phyloP scores from a whole-genome alignment of 37 sponge, comb jelly and placozoan species.

The Petrosia ficiformis region DNA sequence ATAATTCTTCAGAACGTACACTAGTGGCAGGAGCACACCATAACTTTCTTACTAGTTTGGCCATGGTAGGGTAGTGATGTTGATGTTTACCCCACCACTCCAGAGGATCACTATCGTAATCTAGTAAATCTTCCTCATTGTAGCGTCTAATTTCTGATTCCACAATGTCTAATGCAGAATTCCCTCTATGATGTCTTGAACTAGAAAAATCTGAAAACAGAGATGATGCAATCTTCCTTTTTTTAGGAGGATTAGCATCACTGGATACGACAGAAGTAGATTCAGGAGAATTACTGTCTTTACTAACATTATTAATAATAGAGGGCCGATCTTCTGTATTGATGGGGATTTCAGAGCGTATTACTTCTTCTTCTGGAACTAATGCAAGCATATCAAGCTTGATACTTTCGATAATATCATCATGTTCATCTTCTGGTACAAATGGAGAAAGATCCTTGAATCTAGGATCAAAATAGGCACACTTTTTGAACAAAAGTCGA shows the following conservation, averaged over 20 bases:
- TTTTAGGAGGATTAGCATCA: not conserved
- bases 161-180: not conserved
- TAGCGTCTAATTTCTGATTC: not conserved
- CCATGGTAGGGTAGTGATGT: not conserved
- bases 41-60: slow-evolving; percentile 10
- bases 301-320: too few relatives aligned
- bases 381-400: not conserved
- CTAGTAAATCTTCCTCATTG: not conserved
- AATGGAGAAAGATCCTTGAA: slow-evolving; percentile 14
- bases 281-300: not conserved
- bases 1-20: slow-evolving; percentile 10
- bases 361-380: not conserved
- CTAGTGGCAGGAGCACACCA: slow-evolving; percentile 13
- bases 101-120: slow-evolving; percentile 4
- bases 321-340: too few relatives aligned
- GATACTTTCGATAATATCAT: not conserved
- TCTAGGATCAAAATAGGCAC: not conserved
- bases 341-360: not conserved
- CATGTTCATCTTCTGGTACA: slow-evolving; percentile 5
- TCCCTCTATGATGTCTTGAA: not conserved
- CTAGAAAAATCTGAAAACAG: not conserved
- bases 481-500: not conserved
- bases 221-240: not conserved
- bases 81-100: slow-evolving; percentile 4
- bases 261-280: not conserved